These are phyloP conservation scores for Takifugu rubripes DNA, from an alignment of 2,797 vertebrate genomes.

Conservation along the genomic window DNA sequence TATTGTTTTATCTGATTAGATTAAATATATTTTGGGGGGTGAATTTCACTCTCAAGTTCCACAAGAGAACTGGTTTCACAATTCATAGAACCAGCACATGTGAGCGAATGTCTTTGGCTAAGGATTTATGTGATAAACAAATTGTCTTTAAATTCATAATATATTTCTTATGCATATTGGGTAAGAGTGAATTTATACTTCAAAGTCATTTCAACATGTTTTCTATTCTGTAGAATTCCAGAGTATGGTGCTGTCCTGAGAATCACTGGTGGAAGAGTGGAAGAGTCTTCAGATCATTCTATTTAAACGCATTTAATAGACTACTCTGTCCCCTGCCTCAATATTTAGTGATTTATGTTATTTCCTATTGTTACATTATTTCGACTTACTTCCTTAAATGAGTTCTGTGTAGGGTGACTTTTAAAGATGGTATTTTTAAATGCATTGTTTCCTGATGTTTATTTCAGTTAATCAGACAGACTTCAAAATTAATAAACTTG, in stretches of 20 bases:
- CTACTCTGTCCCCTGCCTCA: slow-evolving; percentile 18
- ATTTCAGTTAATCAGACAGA: slow-evolving; percentile 42
- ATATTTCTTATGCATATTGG: no score
- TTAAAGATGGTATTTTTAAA: slow-evolving; percentile 30
- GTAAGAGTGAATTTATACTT: neutral
- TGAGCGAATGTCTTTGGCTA: no score
- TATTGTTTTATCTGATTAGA: no score
- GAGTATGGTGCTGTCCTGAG: slow-evolving; percentile 89
- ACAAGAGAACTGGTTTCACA: no score
- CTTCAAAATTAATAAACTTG: slow-evolving; percentile 68
- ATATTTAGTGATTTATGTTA: slow-evolving; percentile 36
- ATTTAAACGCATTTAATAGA: slow-evolving; percentile 16
- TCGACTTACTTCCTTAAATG: slow-evolving; percentile 29
- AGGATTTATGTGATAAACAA: neutral
- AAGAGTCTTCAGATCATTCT: slow-evolving; percentile 19
- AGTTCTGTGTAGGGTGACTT: slow-evolving; percentile 41
- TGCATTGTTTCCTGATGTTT: slow-evolving; percentile 20
- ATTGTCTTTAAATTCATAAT: neutral
- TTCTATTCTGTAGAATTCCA: slow-evolving; percentile 83
- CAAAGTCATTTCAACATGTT: slow-evolving; percentile 2
- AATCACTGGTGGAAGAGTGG: slow-evolving; percentile 26
- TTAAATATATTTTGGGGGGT: no score
- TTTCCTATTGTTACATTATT: slow-evolving; percentile 52
- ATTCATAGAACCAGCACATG: no score
- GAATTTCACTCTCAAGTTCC: no score